These are phyloP conservation scores for Ostrea denselamellosa DNA, from an alignment of 1,140 invertebrate genomes.

Conservation along the genomic window DNA sequence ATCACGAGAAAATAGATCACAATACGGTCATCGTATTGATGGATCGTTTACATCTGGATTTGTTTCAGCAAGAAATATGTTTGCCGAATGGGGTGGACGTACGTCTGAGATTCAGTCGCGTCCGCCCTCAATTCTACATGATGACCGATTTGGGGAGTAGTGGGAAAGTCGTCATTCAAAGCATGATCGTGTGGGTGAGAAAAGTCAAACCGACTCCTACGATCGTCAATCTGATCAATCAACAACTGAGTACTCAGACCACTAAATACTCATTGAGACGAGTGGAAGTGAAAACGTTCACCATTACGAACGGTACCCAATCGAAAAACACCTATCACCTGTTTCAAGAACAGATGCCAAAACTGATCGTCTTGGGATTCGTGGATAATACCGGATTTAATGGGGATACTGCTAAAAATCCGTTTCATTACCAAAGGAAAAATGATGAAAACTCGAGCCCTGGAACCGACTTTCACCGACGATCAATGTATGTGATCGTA, in stretches of 20 bases:
- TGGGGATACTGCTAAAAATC: background rate
- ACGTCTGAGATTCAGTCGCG: conserved; percentile 19
- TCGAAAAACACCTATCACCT: conserved; percentile 8
- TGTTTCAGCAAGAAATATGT: conserved; percentile 30
- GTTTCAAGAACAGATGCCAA: conserved; percentile 39
- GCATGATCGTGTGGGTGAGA: background rate
- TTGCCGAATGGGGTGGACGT: conserved; percentile 22
- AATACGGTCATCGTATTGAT: background rate
- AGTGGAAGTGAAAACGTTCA: conserved; percentile 26
- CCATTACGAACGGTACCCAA: background rate
- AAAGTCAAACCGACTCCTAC: conserved; percentile 20
- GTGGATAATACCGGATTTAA: background rate
- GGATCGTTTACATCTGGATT: conserved; percentile 30
- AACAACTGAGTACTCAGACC: background rate
- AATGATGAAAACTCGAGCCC: background rate
- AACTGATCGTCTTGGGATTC: background rate
- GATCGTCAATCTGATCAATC: background rate
- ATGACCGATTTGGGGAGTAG: background rate
- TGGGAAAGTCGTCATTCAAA: background rate
- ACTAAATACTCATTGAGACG: conserved; percentile 6
- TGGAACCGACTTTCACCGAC: background rate
- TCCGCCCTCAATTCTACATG: background rate
- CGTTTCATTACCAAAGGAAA: background rate
- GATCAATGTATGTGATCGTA: background rate
- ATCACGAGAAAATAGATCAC: background rate